Conservation (phyloP, 2,113 vertebrate genomes). For the Orycteropus afer region DNA sequence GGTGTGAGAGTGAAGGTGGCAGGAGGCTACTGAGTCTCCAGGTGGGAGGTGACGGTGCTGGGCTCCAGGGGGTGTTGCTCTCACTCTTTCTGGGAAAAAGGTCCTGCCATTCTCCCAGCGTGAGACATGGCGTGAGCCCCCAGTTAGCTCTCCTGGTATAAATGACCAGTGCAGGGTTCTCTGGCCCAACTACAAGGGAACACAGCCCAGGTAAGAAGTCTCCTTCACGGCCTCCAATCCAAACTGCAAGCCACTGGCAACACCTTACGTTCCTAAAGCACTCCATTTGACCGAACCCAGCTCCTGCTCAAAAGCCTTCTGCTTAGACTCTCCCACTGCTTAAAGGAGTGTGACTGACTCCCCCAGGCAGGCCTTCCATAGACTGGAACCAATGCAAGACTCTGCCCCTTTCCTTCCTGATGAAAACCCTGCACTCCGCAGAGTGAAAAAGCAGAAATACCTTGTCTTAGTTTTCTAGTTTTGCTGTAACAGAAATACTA, state of each 20-base stretch:
- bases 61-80: neutral
- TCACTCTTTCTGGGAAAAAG: slow-evolving; percentile 3
- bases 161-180: neutral
- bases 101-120: neutral
- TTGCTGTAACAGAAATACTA: too few relatives aligned
- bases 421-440: neutral
- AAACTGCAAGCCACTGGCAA: neutral
- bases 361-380: neutral
- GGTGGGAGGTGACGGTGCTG: neutral
- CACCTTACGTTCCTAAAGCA: neutral
- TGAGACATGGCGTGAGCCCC: neutral
- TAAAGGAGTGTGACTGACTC: neutral
- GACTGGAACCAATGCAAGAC: neutral
- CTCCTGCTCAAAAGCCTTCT: neutral
- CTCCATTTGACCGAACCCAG: too few relatives aligned
- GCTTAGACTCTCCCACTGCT: neutral
- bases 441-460: neutral
- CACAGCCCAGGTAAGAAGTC: too few relatives aligned
- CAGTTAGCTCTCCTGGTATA: neutral
- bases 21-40: neutral
- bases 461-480: too few relatives aligned
- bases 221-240: neutral
- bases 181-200: accelerated
- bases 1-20: neutral
- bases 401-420: neutral